Evolutionary conservation across 2,797 vertebrate genomes (phyloP), one percentile per base, ranked within the genome.

Genomic region (Lepilemur septentrionalis): DNA sequence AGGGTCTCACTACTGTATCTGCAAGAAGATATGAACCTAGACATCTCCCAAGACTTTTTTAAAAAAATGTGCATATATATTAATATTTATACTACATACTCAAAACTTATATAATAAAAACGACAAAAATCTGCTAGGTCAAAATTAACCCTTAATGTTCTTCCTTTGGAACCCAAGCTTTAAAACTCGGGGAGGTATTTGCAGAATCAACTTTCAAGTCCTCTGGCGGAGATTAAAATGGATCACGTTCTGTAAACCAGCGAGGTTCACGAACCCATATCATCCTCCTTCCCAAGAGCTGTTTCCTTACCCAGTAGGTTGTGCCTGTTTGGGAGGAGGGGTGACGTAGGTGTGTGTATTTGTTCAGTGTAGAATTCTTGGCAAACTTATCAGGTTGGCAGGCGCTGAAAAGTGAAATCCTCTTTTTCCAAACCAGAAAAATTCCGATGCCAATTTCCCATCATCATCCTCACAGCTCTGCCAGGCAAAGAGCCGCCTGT

Each of bases 321-420:
- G 43, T 35, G 63, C 35, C 59, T n/a, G 22, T 41, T 57, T 38
- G 32, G 65, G 25, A 87, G 25, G 75, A 79, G 48, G 75, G 61
- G 7, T 14, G 38, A 28, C 1, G 12, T 83, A 55, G 41, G 70
- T 5, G 22, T 50, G 67, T 41, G 2, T 92, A 63, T 96, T 81
- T 94, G 50, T 78, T 86, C 92, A 91, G 79, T n/a, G 92, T 65
- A 18, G 35, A 93, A 70, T 79, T 93, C 81, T 93, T 92, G 96
- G 94, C 95, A 88, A 91, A 57, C 67, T 35, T n/a, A 11, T 46
- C 75, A 46, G 61, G 25, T 32, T 91, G 92, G 90, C 96, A 69
- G 85, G 82, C 76, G 69, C 88, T 61, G 69, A 92, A 89, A 93
- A 52, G 67, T 46, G 25, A 90, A 83, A 90, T 69, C 57, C 61